Base-by-base conservation (phyloP, 1,140 invertebrate species). In the Eurytemora carolleeae region DNA sequence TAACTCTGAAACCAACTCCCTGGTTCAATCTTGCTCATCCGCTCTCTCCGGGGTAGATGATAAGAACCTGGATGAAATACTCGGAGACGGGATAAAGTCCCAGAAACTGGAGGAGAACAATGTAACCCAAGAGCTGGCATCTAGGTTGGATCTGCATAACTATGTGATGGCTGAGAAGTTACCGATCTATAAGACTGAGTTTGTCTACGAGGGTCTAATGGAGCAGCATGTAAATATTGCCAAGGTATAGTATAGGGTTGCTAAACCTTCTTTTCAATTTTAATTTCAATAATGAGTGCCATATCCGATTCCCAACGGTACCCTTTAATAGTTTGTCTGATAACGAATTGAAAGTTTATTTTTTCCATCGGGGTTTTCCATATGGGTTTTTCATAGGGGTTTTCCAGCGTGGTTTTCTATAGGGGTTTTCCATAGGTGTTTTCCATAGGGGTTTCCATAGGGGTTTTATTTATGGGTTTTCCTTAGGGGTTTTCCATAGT, bases 131-230 rank as follows among this genome's bases (percentile, higher is more conserved):
- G 59, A 60, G 24, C 31, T 60, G n/a, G 59, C 24, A 12, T n/a
- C 31, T 16, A 26, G 53, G 2, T 15, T 44, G 2, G 19, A 15
- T 24, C 44, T 55, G 15, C 31, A 21, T 15, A 53, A 60, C 12
- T 16, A 3, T 2, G 44, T 20, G 17, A 15, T 18, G 12, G 23
- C 17, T 17, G 31, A 60, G 24, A 2, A 18, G 3, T 53, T 53
- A 19, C 59, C 59, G 17, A 53, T 20, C 16, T 60, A 44, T 20
- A 21, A 19, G 19, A 52, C 17, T 1, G 23, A 55, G 3, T 19
- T 67, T 67, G 77, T 63, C 25, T 55, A 62, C 16, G 23, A 53
- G n/a, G 52, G n/a, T 21, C 22, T 60, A 19, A 19, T 60, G 2
- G 21, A 24, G n/a, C 31, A 18, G 3, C 52, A 58, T 26, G 21